Conservation (phyloP, 2,797 vertebrate species). For the Harpagifer antarcticus region DNA sequence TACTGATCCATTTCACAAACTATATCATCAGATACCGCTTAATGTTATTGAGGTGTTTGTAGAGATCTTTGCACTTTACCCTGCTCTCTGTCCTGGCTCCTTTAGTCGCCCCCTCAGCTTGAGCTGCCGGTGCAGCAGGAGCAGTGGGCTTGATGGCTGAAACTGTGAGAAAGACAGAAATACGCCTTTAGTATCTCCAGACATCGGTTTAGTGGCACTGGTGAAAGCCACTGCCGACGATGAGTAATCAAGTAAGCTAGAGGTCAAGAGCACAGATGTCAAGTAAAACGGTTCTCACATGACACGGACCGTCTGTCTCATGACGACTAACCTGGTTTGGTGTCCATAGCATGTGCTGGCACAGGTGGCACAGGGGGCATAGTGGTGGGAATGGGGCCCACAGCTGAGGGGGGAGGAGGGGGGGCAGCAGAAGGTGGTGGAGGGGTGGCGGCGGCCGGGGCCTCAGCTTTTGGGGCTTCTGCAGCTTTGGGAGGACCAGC, state of each 20-base stretch:
- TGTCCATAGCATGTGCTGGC: conserved; percentile 89
- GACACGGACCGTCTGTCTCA: conserved; percentile 63
- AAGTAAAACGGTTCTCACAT: conserved; percentile 66
- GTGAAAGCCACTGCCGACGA: conserved; percentile 17
- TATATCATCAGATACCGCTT: neutral
- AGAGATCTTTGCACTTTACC: conserved; percentile 83
- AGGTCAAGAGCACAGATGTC: conserved; percentile 72
- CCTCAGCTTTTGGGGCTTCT: conserved; percentile 83
- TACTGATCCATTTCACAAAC: neutral
- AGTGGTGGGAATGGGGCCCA: conserved; percentile 89
- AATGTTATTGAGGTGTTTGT: neutral
- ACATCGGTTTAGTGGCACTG: neutral
- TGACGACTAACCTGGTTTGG: conserved; percentile 92
- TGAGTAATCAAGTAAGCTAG: conserved; percentile 55
- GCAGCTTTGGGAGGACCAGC: conserved; percentile 90
- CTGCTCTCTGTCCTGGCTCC: conserved; percentile 92
- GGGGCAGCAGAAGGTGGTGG: conserved; percentile 72
- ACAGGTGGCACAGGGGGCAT: conserved; percentile 97
- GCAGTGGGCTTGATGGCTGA: conserved; percentile 92
- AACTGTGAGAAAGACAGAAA: conserved; percentile 81
- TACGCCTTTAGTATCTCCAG: conserved; percentile 30
- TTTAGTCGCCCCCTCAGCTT: conserved; percentile 80
- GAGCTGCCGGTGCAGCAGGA: conserved; percentile 68
- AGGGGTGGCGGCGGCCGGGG: conserved; percentile 82
- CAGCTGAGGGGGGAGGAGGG: conserved; percentile 77